Evolutionary conservation across 2,888 invertebrate genomes (phyloP), one percentile per base, ranked within the genome.

Genomic region (Thecocarcelia acutangulata): DNA sequence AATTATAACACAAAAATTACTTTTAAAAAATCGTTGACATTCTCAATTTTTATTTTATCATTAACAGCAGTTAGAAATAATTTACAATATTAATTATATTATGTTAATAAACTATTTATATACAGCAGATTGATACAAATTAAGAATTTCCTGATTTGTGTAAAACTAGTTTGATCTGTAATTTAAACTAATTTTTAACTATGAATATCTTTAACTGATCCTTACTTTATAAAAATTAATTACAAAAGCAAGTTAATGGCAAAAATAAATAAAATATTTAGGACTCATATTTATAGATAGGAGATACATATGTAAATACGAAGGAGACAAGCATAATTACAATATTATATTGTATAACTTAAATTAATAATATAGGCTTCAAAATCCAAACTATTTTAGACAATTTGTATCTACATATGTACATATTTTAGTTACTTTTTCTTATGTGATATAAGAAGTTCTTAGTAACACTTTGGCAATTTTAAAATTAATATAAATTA

Each of bases 381-480:
- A 33, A 33, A 33, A 3, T 33, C 33, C 3, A 9, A 33, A 33
- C 9, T 33, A 33, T 5, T 33, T 33, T 33, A 33, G 33, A 8
- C 5, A 33, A 6, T 33, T 40, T 19, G 12, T 40, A 6, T 48
- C 8, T 64, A n/a, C n/a, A n/a, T n/a, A n/a, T 37, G n/a, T 5
- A 8, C 13, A 40, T 42, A 40, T 58, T 44, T 50, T 56, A 46
- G 46, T 74, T 13, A 17, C 37, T n/a, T 66, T 56, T 21, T 40
- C 5, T 33, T 33, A 33, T 33, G n/a, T 37, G 44, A 68, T 61
- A 52, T 59, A 52, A 52, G 9, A 61, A 59, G 33, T 59, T 66
- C 37, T 73, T 78, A 59, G 50, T 78, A 78, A 66, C 78, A 48
- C 81, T 82, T 82, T 82, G 82, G 82, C 63, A 70, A 82, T 50